Evolutionary conservation across 2,888 invertebrate genomes (phyloP).

Genomic region (Calephelis perditalis): DNA sequence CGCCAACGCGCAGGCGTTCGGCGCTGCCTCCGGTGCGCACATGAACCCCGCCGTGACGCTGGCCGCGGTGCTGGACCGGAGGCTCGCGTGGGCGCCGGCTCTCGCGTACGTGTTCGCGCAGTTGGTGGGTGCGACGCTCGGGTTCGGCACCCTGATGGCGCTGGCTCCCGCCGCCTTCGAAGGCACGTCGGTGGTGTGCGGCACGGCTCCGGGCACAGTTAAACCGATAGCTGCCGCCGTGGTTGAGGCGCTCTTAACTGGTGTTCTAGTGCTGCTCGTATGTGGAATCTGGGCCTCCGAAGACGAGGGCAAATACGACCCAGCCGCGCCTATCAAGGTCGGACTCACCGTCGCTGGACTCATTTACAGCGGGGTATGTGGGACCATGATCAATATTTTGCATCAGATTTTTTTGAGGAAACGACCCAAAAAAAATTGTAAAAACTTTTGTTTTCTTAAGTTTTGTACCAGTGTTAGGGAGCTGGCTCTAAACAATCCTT

Average conservation of each 20-base stretch:
- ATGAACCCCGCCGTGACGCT: constrained; percentile 88
- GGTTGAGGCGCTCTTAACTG: constrained; percentile 49
- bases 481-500: no score
- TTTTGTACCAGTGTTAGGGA: no score
- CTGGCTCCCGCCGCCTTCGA: constrained; percentile 32
- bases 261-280: constrained; percentile 44
- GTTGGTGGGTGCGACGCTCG: constrained; percentile 46
- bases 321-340: constrained; percentile 51
- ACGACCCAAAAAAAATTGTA: no score
- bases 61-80: constrained; percentile 77
- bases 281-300: constrained; percentile 52
- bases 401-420: no score
- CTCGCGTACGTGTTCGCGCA: constrained; percentile 49
- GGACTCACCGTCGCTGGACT: constrained; percentile 58
- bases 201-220: constrained; percentile 21
- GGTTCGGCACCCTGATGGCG: constrained; percentile 45
- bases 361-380: constrained; percentile 55
- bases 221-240: constrained; percentile 23
- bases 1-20: constrained; percentile 68
- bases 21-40: constrained; percentile 86
- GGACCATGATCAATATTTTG: not conserved
- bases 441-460: no score
- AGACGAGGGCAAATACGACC: constrained; percentile 45
- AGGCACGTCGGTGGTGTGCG: constrained; percentile 16
- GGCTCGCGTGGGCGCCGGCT: constrained; percentile 52